Evolutionary conservation across 2,113 vertebrate genomes (phyloP).

Genomic region (Atrichornis clamosus): DNA sequence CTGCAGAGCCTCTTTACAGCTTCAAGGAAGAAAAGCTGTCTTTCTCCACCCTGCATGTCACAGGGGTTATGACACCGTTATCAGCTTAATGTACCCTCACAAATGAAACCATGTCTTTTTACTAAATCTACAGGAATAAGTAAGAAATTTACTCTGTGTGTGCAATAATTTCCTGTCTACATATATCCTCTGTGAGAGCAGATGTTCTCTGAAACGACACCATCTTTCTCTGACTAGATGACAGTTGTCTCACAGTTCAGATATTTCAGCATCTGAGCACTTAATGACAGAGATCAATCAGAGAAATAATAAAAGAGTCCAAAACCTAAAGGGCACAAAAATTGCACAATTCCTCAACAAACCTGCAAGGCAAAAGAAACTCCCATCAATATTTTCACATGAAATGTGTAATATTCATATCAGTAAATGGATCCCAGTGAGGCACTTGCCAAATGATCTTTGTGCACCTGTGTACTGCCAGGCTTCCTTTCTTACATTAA

Average conservation of each 20-base stretch:
- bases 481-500: background rate
- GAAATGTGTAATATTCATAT: background rate
- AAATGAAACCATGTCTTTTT: background rate
- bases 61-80: background rate
- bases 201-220: background rate
- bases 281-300: constrained; percentile 14
- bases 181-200: background rate
- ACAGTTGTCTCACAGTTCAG: background rate
- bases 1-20: background rate
- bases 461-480: background rate
- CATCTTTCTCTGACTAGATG: background rate
- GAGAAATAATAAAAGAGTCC: background rate
- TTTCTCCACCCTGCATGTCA: background rate
- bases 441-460: background rate
- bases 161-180: background rate
- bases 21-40: background rate
- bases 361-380: background rate
- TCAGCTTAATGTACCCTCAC: background rate
- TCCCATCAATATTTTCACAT: background rate
- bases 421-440: background rate
- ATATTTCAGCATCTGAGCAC: background rate
- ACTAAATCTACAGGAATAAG: background rate
- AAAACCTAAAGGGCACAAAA: background rate
- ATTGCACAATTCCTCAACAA: background rate
- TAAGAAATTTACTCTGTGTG: background rate